These are phyloP conservation scores for Spilarctia lutea DNA, from an alignment of 2,888 invertebrate species.

Conservation along the genomic window DNA sequence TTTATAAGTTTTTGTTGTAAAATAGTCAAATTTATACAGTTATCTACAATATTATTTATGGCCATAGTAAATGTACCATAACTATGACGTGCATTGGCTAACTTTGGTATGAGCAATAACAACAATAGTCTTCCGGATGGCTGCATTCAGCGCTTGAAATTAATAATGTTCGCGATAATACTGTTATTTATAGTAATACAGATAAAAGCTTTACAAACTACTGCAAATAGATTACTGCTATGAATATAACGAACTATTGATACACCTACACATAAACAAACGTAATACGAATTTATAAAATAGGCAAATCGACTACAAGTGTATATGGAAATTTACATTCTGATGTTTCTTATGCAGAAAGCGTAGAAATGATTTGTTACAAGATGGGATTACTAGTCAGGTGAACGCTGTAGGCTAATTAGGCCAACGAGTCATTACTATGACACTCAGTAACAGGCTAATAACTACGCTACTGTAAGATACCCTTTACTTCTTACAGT, in stretches of 20 bases:
- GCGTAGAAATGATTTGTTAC: constrained; percentile 44
- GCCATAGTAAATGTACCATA: neutral
- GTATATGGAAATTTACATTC: constrained; percentile 52
- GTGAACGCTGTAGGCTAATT: constrained; percentile 41
- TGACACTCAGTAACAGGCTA: constrained; percentile 48
- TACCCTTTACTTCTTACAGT: constrained; percentile 41
- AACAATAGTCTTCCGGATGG: constrained; percentile 46
- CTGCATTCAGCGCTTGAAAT: constrained; percentile 39
- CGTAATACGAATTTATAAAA: constrained; percentile 35
- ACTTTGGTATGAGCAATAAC: constrained; percentile 33
- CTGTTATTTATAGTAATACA: constrained; percentile 47
- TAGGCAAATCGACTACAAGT: constrained; percentile 16
- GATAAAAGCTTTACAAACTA: constrained; percentile 48
- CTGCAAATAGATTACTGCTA: constrained; percentile 39
- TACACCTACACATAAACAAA: constrained; percentile 47
- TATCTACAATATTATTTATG: constrained; percentile 8
- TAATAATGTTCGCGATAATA: constrained; percentile 43
- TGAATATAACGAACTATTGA: constrained; percentile 48
- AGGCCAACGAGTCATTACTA: constrained; percentile 43
- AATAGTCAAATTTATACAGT: neutral
- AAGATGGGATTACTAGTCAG: constrained; percentile 35
- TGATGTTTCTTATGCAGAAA: constrained; percentile 51
- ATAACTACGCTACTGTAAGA: constrained; percentile 42
- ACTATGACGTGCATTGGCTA: constrained; percentile 22
- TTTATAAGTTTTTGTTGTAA: neutral